These are phyloP conservation scores for Sycophila texana DNA, from an alignment of 2,888 invertebrate genomes.

Conservation along the genomic window DNA sequence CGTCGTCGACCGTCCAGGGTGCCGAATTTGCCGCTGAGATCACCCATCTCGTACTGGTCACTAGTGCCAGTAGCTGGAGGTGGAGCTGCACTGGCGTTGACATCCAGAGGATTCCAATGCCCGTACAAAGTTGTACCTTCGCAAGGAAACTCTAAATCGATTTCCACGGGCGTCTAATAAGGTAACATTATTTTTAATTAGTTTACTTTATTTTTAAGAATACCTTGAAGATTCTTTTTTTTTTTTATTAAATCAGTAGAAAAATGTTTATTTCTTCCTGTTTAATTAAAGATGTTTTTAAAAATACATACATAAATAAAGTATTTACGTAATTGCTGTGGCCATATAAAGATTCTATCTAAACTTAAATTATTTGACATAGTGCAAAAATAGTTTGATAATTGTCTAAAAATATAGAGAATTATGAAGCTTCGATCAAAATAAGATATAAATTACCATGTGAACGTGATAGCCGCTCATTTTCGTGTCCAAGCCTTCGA, in stretches of 20 bases:
- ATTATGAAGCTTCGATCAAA: no score
- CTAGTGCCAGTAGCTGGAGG: slow-evolving; percentile 82
- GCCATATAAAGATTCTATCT: neutral
- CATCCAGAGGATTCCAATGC: slow-evolving; percentile 90
- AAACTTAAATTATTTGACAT: neutral
- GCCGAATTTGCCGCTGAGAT: slow-evolving; percentile 91
- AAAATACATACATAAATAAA: no score
- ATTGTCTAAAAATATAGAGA: no score
- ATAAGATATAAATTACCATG: slow-evolving; percentile 77
- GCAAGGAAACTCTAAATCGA: slow-evolving; percentile 90
- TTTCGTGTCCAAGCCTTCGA: slow-evolving; percentile 82
- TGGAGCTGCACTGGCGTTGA: slow-evolving; percentile 81
- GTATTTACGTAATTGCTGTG: no score
- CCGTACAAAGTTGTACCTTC: slow-evolving; percentile 88
- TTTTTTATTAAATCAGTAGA: no score
- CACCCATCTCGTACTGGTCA: slow-evolving; percentile 92
- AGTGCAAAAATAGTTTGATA: no score
- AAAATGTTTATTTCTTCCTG: no score
- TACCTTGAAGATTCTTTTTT: no score
- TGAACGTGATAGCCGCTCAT: slow-evolving; percentile 89
- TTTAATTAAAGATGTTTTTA: no score
- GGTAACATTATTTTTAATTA: no score
- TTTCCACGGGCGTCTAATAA: slow-evolving; percentile 86
- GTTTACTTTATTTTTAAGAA: slow-evolving; percentile 52
- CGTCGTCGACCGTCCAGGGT: slow-evolving; percentile 81